Base-by-base conservation (phyloP, 2,888 invertebrate genomes). In the Nezara viridula region DNA sequence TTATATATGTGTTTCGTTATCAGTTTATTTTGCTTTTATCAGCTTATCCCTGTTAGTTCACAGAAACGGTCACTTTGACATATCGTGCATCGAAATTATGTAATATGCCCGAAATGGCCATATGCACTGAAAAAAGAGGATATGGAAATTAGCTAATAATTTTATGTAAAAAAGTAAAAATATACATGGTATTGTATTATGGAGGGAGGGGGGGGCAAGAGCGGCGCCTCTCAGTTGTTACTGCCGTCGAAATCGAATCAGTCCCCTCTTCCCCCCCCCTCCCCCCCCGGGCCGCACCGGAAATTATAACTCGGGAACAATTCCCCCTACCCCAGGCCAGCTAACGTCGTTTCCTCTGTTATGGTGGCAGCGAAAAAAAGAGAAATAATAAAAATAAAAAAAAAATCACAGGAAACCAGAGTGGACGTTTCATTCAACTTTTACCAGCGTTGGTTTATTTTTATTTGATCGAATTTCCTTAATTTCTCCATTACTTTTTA, bases 261-360 rank as follows among this genome's bases (percentile, higher is more conserved):
- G 37, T 5, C n/a, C 81, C 73, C 73, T 2, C 24, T 24, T 24
- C 52, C 52, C 32, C 66, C n/a, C 21, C 60, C 60, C 32, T 6
- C 66, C 9, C 66, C 19, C 16, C 2, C 19, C n/a, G 81, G 81
- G 81, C 81, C 44, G 44, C 81, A 81, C 81, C 81, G 81, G 81
- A 81, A 81, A 81, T 81, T 81, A 81, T 81, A 81, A 81, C 81
- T 81, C 44, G 81, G 81, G 81, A 81, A 81, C 81, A 81, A 81
- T 81, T 81, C 81, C 81, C 81, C 81, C 81, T 81, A 40, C 81
- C 81, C 81, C 81, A 81, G 81, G 37, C 9, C 81, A n/a, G 47
- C 81, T 81, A 81, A 81, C 81, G 81, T 81, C 40, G 81, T 81
- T 81, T 81, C 81, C 81, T 40, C 81, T 81, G 81, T 81, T 81